phyloP scores from a whole-genome alignment of 2,797 vertebrate species.

The Okamejei kenojei region DNA sequence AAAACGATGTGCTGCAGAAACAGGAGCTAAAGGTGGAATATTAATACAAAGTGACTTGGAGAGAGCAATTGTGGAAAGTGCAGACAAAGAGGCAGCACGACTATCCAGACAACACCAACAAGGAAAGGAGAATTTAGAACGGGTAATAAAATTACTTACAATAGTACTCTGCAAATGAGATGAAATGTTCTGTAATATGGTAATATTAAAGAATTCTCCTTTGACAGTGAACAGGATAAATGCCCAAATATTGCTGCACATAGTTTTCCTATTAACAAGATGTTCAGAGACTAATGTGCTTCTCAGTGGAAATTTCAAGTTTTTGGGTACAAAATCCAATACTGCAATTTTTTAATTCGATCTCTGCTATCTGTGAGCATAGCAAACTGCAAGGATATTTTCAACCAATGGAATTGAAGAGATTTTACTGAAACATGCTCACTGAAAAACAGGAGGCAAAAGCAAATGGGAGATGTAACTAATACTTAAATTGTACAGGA shows the following conservation, averaged over 20 bases:
- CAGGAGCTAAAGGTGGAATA: constrained; percentile 54
- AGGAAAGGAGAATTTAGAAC: constrained; percentile 31
- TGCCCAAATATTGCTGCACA: background rate
- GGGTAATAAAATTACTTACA: background rate
- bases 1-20: constrained; percentile 43
- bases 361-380: background rate
- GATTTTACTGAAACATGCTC: too few relatives aligned
- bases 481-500: too few relatives aligned
- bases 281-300: background rate
- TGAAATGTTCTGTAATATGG: background rate
- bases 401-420: background rate
- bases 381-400: background rate
- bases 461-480: too few relatives aligned
- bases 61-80: constrained; percentile 43
- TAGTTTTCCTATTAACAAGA: background rate
- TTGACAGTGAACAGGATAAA: background rate
- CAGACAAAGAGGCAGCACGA: constrained; percentile 41
- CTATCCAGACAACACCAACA: constrained; percentile 30
- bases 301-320: background rate
- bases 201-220: background rate
- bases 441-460: too few relatives aligned
- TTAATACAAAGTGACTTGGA: constrained; percentile 49
- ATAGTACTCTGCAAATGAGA: background rate
- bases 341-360: background rate
- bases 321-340: background rate